phyloP scores from a whole-genome alignment of 2,888 invertebrate genomes.

The Apomyelois bistriatella region DNA sequence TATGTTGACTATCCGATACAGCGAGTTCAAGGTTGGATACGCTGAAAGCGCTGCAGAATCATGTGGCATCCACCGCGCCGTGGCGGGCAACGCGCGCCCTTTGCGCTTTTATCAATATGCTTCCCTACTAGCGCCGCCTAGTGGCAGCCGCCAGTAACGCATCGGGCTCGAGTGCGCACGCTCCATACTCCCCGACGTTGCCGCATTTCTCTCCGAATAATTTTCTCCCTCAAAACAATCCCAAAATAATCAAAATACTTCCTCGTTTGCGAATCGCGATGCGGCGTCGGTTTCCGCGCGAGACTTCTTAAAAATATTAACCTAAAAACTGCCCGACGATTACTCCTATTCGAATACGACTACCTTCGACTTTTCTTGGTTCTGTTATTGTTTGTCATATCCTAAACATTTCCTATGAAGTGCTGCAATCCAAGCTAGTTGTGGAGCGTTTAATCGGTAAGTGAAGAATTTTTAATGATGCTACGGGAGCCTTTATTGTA shows the following conservation, averaged over 20 bases:
- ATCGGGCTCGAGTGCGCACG: conserved; percentile 64
- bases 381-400: conserved; percentile 54
- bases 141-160: conserved; percentile 54
- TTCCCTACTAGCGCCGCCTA: conserved; percentile 56
- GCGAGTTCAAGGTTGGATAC: conserved; percentile 69
- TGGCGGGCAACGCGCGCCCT: conserved; percentile 47
- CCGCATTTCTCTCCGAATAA: conserved; percentile 57
- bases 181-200: conserved; percentile 59
- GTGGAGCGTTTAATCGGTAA: conserved; percentile 53
- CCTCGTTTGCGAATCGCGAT: conserved; percentile 32
- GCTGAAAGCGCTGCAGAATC: conserved; percentile 45
- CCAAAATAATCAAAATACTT: conserved; percentile 42
- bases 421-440: conserved; percentile 32
- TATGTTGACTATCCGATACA: conserved; percentile 65
- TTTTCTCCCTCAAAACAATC: conserved; percentile 56
- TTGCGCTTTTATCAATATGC: conserved; percentile 73
- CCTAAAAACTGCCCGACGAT: conserved; percentile 36
- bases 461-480: conserved; percentile 36
- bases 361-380: conserved; percentile 30
- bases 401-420: conserved; percentile 22
- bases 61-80: conserved; percentile 35
- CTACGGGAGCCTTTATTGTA: neutral
- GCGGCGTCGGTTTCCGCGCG: conserved; percentile 30
- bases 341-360: conserved; percentile 47
- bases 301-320: conserved; percentile 31